Evolutionary conservation across 2,113 vertebrate species (phyloP).

Genomic region (Cricetomys ansorgei): DNA sequence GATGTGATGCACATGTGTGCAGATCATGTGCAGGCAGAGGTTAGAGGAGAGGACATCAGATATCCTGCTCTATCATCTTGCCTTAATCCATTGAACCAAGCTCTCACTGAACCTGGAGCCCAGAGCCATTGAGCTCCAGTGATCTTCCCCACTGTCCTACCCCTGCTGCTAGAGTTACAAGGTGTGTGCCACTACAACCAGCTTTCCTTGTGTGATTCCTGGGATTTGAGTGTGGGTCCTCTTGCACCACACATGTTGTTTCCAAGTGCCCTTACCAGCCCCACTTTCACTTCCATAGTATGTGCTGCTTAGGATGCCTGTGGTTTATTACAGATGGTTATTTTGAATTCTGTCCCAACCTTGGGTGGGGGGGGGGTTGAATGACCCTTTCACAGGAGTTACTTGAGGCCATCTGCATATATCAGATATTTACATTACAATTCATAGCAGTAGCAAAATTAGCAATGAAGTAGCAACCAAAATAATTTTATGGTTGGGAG

Average conservation of each 20-base stretch:
- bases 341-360: constrained; percentile 54
- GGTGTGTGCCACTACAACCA: neutral
- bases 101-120: neutral
- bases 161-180: too few relatives aligned
- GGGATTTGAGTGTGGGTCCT: neutral
- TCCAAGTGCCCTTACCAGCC: neutral
- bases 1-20: neutral
- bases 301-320: neutral
- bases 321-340: neutral
- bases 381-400: too few relatives aligned
- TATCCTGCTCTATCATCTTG: neutral
- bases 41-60: too few relatives aligned
- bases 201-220: neutral
- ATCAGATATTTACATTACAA: too few relatives aligned
- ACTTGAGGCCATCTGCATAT: too few relatives aligned
- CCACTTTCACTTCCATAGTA: neutral
- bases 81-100: neutral
- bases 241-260: neutral
- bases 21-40: neutral
- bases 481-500: too few relatives aligned
- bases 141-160: too few relatives aligned
- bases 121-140: neutral
- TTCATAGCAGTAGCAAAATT: too few relatives aligned
- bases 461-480: too few relatives aligned
- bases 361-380: too few relatives aligned